Evolutionary conservation across 2,113 vertebrate genomes (phyloP).

Genomic region (Salvator merianae): DNA sequence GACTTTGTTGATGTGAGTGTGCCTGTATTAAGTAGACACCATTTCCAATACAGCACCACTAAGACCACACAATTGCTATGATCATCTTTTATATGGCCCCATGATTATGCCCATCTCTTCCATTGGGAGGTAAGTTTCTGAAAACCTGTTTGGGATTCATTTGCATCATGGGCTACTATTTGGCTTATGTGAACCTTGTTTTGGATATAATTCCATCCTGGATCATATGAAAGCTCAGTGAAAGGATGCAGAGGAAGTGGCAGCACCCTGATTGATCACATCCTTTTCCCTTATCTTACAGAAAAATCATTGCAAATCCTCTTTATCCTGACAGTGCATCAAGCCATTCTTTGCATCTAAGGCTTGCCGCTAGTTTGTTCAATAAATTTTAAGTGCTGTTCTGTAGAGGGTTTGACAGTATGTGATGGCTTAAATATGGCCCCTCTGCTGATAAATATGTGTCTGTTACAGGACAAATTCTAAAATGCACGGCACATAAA

Average conservation of each 20-base stretch:
- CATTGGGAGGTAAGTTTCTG: background rate
- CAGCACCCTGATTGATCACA: slow-evolving; percentile 21
- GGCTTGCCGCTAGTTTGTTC: slow-evolving; percentile 3
- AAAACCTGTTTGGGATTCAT: background rate
- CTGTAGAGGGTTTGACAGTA: slow-evolving; percentile 13
- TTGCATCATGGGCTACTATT: too few species aligned
- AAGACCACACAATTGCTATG: background rate
- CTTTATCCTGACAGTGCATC: background rate
- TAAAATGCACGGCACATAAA: slow-evolving; percentile 44
- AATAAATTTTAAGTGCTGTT: background rate
- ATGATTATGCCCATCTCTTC: background rate
- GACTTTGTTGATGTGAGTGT: background rate
- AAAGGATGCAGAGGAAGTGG: background rate
- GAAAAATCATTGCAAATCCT: background rate
- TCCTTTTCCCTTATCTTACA: background rate
- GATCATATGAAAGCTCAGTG: background rate
- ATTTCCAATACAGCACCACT: background rate
- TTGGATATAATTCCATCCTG: background rate
- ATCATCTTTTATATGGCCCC: background rate
- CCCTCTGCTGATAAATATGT: background rate
- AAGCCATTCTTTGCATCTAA: background rate
- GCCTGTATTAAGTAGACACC: background rate
- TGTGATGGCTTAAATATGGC: slow-evolving; percentile 35
- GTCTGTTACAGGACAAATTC: slow-evolving; percentile 19
- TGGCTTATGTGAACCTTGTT: background rate